Evolutionary conservation across 2,888 invertebrate species (phyloP).

Genomic region (Nomada flava): DNA sequence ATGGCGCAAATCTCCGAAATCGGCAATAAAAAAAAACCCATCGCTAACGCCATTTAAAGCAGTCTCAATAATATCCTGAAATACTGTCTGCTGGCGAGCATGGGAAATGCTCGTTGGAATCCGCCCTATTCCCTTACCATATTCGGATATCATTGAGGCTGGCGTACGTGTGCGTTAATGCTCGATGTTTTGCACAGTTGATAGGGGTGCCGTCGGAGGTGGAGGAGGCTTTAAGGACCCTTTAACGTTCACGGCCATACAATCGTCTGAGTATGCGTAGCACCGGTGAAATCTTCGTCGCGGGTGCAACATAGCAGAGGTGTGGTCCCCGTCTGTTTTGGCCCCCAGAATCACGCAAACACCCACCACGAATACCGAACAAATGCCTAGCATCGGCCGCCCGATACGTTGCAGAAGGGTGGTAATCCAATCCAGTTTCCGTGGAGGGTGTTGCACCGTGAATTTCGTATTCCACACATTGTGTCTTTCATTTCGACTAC

Average conservation of each 20-base stretch:
- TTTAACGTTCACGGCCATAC: conserved; percentile 13
- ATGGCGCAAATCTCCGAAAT: too few species aligned
- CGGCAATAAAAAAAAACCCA: background rate
- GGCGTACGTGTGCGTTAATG: conserved; percentile 61
- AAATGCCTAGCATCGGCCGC: conserved; percentile 46
- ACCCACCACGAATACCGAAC: conserved; percentile 58
- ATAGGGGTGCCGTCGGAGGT: conserved; percentile 5
- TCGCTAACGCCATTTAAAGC: conserved; percentile 21
- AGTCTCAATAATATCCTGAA: conserved; percentile 17
- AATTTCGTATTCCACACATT: conserved; percentile 64
- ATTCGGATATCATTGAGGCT: conserved; percentile 60
- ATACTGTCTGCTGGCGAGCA: conserved; percentile 3
- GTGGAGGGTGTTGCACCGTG: conserved; percentile 5
- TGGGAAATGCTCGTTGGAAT: conserved; percentile 51
- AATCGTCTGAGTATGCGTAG: conserved; percentile 49
- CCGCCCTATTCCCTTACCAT: conserved; percentile 50
- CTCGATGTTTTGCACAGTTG: conserved; percentile 54
- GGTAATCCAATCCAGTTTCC: conserved; percentile 61
- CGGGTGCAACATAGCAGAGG: conserved; percentile 42
- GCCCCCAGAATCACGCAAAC: conserved; percentile 62
- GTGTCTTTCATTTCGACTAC: conserved; percentile 25
- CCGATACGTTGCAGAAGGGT: conserved; percentile 30
- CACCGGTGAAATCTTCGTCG: conserved; percentile 48
- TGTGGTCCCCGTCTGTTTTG: conserved; percentile 30
- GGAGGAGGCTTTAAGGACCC: conserved; percentile 39